Base-by-base conservation (phyloP, 2,797 vertebrate genomes). In the Vipera ursinii region DNA sequence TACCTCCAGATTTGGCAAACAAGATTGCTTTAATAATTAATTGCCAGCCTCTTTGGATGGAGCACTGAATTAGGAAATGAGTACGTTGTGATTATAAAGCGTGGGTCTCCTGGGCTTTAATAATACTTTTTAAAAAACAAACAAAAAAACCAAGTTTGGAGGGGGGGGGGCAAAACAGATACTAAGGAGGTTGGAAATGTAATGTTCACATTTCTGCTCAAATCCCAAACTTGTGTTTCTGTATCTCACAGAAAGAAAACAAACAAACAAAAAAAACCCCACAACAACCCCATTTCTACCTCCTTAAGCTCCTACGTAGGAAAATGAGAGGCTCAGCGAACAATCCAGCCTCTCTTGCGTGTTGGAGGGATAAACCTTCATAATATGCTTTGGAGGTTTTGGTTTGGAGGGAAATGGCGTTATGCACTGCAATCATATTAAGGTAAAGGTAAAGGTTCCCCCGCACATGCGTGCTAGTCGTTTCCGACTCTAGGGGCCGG, bases 31-130 rank as follows among this genome's bases (percentile, higher is more conserved):
- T 44, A 86, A 22, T 28, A 89, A 94, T 90, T 95, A 73, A 95
- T 95, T 91, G 92, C 86, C 82, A 92, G 90, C 87, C 88, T 94
- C 91, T 65, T 51, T 2, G 91, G 78, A 91, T 89, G 93, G 93
- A 95, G 53, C 44, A 87, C 73, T 57, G 59, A 48, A 3, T 65
- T 86, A 44, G 55, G 88, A 48, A 90, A 73, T 73, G 65, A 38
- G 0, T 26, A 13, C 24, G 93, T 91, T 92, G 22, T 38, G 22
- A n/a, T 93, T 87, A 91, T 69, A 22, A 89, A 86, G 60, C 28
- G 48, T 1, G 15, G 4, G 5, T 90, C 7, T 69, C 32, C 88
- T 92, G 57, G 60, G n/a, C 48, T 90, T 20, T 73, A 87, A 57
- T 65, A 69, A 88, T 57, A 48, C 32, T 9, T 61, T n/a, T 86